Percentiles rank a stretch among this genome's conserved stretches.
Conservation (phyloP, 2,797 vertebrate genomes). For the Sebastes variabilis region DNA sequence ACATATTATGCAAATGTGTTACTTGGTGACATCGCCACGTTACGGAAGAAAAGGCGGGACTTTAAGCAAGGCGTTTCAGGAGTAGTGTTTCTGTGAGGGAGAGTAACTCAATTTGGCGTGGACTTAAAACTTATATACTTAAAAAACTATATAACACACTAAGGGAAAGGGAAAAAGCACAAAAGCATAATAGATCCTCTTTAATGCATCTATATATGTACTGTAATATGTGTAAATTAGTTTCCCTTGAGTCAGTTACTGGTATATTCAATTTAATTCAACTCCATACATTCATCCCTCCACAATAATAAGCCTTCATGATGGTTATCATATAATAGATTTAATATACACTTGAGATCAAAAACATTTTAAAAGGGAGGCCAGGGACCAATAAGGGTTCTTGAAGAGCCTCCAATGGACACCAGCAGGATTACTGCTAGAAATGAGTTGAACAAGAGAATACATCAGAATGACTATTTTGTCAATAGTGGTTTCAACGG, state of each 20-base stretch:
- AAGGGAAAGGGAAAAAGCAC: accelerated
- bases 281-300: not conserved
- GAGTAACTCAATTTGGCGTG: accelerated
- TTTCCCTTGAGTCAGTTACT: not conserved
- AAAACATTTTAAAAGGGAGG: not conserved
- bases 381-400: not conserved
- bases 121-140: too few relatives aligned
- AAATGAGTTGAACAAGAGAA: not conserved
- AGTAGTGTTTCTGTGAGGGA: too few relatives aligned
- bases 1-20: too few relatives aligned
- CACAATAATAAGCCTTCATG: not conserved
- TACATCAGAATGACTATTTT: not conserved
- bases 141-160: too few relatives aligned
- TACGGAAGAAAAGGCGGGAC: too few relatives aligned
- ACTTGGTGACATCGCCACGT: too few relatives aligned
- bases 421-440: not conserved
- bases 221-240: not conserved
- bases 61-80: too few relatives aligned
- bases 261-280: not conserved
- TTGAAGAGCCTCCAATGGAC: too few relatives aligned
- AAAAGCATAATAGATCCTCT: too few relatives aligned
- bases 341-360: not conserved
- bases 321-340: not conserved
- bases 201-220: not conserved
- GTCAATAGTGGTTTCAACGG: not conserved